A percentile compares a stretch with the other conserved stretches of the same genome.
These are phyloP conservation scores for Labroides dimidiatus DNA, from an alignment of 2,797 vertebrate species.

Conservation along the genomic window DNA sequence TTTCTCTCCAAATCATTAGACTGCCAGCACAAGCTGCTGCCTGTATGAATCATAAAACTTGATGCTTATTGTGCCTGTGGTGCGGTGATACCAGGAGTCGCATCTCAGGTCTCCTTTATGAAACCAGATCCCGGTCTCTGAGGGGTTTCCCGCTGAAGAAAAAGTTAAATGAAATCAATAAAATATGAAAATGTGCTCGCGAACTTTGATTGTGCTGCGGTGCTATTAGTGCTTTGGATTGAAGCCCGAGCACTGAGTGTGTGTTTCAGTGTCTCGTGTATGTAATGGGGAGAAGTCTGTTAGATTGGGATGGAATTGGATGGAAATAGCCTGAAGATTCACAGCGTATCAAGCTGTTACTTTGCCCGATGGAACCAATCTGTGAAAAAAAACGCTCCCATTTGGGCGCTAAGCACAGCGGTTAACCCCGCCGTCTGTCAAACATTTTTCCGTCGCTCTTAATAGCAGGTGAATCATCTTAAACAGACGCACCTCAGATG, in stretches of 20 bases:
- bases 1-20: conserved; percentile 25
- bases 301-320: background rate
- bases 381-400: conserved; percentile 24
- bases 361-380: background rate
- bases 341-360: conserved; percentile 1
- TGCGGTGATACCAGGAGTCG: conserved; percentile 4
- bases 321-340: background rate
- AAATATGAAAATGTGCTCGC: background rate
- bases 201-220: conserved; percentile 17
- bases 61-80: conserved; percentile 24
- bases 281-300: background rate
- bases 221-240: background rate
- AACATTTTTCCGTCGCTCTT: conserved; percentile 43
- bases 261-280: no score
- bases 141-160: conserved; percentile 12
- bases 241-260: background rate
- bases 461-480: conserved; percentile 63
- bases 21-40: conserved; percentile 23
- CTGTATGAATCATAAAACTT: conserved; percentile 24
- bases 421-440: conserved; percentile 40
- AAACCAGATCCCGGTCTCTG: conserved; percentile 11
- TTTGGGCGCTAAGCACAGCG: conserved; percentile 17
- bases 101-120: conserved; percentile 20
- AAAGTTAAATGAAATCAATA: conserved; percentile 36
- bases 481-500: conserved; percentile 56